These are phyloP conservation scores for Motacilla alba DNA, from an alignment of 2,113 vertebrate genomes.

Conservation along the genomic window DNA sequence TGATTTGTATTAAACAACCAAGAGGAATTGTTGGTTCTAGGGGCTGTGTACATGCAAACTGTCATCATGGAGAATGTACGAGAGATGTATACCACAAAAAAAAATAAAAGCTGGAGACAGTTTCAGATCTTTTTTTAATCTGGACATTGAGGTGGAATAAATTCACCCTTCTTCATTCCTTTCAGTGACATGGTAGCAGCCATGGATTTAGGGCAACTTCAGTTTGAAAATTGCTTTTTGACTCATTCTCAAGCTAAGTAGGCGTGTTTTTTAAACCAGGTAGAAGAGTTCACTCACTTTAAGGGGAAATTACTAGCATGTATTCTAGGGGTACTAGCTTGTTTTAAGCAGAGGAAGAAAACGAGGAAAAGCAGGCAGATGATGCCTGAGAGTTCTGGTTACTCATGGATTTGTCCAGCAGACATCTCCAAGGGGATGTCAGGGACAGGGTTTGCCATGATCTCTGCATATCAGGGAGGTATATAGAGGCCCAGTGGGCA, in stretches of 20 bases:
- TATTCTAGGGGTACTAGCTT: not conserved
- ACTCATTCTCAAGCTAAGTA: not conserved
- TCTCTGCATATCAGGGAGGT: rapidly evolving
- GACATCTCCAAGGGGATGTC: not conserved
- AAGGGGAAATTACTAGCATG: not conserved
- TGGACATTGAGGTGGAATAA: not conserved
- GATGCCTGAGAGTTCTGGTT: not conserved
- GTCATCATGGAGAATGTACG: not conserved
- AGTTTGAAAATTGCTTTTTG: not conserved
- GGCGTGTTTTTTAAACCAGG: rapidly evolving
- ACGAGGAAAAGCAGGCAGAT: not conserved
- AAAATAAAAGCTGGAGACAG: not conserved
- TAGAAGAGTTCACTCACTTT: not conserved
- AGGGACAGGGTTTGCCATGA: not conserved
- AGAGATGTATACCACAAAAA: not conserved
- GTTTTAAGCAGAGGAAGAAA: not conserved
- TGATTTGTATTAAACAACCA: not conserved
- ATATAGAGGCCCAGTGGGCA: not conserved
- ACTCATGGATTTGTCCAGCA: not conserved
- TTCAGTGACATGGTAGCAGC: not conserved
- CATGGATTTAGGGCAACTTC: not conserved
- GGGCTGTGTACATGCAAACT: not conserved
- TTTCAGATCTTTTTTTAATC: not conserved
- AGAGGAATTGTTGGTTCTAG: not conserved
- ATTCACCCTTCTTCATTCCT: not conserved